A percentile compares a stretch with the other conserved stretches of the same genome.
phyloP scores from a whole-genome alignment of 2,888 invertebrate species.

The Caenorhabditis becei region DNA sequence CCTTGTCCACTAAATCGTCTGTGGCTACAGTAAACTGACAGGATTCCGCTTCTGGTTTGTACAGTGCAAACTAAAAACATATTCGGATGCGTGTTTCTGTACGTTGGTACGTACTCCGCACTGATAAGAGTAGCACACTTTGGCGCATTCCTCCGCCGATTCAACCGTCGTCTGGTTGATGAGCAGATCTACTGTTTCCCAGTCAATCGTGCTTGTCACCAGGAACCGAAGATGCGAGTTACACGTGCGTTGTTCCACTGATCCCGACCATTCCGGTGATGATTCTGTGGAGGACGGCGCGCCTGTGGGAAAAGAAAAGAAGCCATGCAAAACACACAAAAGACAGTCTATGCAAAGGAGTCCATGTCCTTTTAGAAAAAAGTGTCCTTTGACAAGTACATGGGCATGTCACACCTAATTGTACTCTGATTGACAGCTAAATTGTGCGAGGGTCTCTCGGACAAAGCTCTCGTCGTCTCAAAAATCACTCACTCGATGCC shows the following conservation, averaged over 20 bases:
- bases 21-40: constrained; percentile 74
- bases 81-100: background rate
- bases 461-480: constrained; percentile 34
- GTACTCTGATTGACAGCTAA: constrained; percentile 54
- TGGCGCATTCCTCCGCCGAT: constrained; percentile 70
- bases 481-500: constrained; percentile 48
- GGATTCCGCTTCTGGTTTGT: constrained; percentile 56
- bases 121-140: constrained; percentile 64
- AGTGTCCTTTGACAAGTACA: constrained; percentile 54
- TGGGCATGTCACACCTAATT: constrained; percentile 52
- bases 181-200: constrained; percentile 71
- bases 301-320: constrained; percentile 34
- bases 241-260: constrained; percentile 27
- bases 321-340: constrained; percentile 51
- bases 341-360: constrained; percentile 16
- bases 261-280: constrained; percentile 30
- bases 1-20: constrained; percentile 66
- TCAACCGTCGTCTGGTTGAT: constrained; percentile 67
- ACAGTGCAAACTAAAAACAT: constrained; percentile 71
- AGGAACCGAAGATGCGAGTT: constrained; percentile 37
- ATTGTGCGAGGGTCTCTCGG: constrained; percentile 34
- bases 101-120: constrained; percentile 69
- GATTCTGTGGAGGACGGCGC: background rate
- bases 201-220: constrained; percentile 66
- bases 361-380: constrained; percentile 22